These are phyloP conservation scores for Rhynchonema sp. DNA, from an alignment of 2,888 invertebrate genomes.

Conservation along the genomic window DNA sequence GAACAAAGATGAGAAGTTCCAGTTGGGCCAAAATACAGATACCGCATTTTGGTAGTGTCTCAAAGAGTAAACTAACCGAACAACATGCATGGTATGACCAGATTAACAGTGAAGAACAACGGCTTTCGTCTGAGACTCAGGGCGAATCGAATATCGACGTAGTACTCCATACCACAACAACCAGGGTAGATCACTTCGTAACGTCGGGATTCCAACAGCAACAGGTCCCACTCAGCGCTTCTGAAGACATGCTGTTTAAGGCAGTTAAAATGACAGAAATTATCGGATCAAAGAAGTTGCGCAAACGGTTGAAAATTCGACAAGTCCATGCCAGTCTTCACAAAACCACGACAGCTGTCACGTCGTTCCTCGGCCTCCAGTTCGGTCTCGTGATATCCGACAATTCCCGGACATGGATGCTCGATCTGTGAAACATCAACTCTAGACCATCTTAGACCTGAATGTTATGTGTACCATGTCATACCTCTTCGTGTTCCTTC, in stretches of 20 bases:
- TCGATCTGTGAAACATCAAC: too few species aligned
- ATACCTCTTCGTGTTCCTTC: neutral
- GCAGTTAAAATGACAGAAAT: neutral
- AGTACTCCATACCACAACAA: slow-evolving; percentile 24
- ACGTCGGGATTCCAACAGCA: slow-evolving; percentile 18
- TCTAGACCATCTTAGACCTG: too few species aligned
- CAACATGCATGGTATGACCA: slow-evolving; percentile 8
- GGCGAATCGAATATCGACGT: slow-evolving; percentile 25
- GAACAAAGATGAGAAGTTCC: too few species aligned
- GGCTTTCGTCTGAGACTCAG: slow-evolving; percentile 23
- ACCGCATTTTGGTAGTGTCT: neutral
- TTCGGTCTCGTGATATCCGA: neutral
- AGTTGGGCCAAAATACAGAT: too few species aligned
- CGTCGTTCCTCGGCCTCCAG: too few species aligned
- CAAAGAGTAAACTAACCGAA: neutral
- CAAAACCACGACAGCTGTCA: slow-evolving; percentile 7
- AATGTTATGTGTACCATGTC: too few species aligned
- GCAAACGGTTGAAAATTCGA: slow-evolving; percentile 14
- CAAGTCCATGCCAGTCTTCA: slow-evolving; percentile 22
- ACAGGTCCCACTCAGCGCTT: slow-evolving; percentile 25
- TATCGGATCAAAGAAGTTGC: neutral
- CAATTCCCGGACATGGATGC: neutral
- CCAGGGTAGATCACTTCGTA: slow-evolving; percentile 24
- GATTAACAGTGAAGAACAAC: slow-evolving; percentile 23
- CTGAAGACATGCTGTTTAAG: slow-evolving; percentile 4